Evolutionary conservation across 1,140 invertebrate species (phyloP), one percentile per base, ranked within the genome.

Genomic region (Polyergus mexicanus): DNA sequence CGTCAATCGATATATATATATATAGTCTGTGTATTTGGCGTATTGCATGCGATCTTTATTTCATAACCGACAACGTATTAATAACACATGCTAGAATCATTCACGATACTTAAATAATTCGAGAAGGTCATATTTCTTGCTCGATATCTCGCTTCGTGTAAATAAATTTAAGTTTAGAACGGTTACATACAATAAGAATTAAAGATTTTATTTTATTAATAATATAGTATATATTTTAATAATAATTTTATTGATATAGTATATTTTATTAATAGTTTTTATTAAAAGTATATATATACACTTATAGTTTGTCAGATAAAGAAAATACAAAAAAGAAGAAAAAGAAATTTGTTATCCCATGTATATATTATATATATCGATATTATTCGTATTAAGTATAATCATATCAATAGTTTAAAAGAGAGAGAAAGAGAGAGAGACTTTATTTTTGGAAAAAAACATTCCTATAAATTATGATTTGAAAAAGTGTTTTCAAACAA

Each of bases 21-120:
- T 38, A 54, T n/a, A 71, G 77, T 28, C 65, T 58, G 62, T 58
- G 62, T 78, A 62, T 80, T 80, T 80, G 77, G 47, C 47, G 63
- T 77, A 90, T 90, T 32, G 78, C 51, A 84, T 86, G 71, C 47
- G 84, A 84, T 60, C 69, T 81, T 71, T 84, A 88, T 91, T 86
- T 89, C 76, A 80, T 80, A 80, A 80, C 41, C n/a, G 56, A 44
- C 68, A 56, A 78, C 47, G 56, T 81, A 74, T 60, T 69, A 86
- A 90, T 83, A 88, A 88, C 81, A 88, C 66, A 88, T 41, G 58
- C 62, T 35, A 32, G 35, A 81, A 77, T 86, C 77, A 89, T 88
- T 81, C 76, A 86, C 66, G 87, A 81, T 68, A 72, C 54, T 35
- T 86, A 56, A 89, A 89, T 89, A 88, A 89, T 89, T 89, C 19